These are phyloP conservation scores for Solenodon paradoxus DNA, from an alignment of 2,113 vertebrate species.

Conservation along the genomic window DNA sequence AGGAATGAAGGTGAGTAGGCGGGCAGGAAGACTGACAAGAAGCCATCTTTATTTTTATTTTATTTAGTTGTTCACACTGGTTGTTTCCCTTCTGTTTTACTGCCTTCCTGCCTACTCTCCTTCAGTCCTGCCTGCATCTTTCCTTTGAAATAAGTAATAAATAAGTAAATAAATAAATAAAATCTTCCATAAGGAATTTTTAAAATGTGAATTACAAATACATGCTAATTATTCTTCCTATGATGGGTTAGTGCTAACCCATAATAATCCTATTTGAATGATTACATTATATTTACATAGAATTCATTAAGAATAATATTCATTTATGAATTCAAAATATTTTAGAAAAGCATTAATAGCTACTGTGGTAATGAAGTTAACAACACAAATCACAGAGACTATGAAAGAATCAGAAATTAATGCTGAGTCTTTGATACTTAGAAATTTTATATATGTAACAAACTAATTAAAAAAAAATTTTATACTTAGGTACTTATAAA, in stretches of 20 bases:
- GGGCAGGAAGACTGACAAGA: no score
- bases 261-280: not conserved
- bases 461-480: no score
- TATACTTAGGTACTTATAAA: not conserved
- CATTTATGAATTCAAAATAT: no score
- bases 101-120: no score
- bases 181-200: not conserved
- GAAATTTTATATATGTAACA: not conserved
- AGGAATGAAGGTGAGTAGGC: no score
- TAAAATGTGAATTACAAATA: not conserved
- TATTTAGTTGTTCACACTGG: no score
- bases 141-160: no score
- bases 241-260: not conserved
- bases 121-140: no score
- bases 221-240: not conserved
- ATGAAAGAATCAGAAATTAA: not conserved
- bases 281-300: not conserved
- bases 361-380: not conserved
- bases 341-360: not conserved
- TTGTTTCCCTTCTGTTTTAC: no score
- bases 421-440: not conserved
- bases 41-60: no score
- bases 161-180: no score
- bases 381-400: not conserved
- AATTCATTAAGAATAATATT: no score